These are phyloP conservation scores for Oreochromis tanganicae DNA, from an alignment of 2,113 vertebrate species.

Conservation along the genomic window DNA sequence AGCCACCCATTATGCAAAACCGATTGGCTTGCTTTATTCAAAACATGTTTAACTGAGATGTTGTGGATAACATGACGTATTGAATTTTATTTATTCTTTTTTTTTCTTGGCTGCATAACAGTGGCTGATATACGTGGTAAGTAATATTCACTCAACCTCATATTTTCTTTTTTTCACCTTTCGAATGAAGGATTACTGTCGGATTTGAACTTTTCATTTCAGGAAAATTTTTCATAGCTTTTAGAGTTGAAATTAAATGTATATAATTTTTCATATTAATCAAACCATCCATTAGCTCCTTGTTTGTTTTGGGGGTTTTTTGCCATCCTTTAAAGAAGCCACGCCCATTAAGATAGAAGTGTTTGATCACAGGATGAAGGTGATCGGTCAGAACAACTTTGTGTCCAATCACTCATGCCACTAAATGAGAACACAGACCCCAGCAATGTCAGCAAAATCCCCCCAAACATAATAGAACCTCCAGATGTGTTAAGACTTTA, in stretches of 20 bases:
- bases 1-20: constrained; percentile 18
- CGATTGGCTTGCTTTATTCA: background rate
- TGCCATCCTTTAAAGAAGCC: background rate
- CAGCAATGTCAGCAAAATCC: background rate
- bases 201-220: background rate
- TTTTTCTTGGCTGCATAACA: constrained; percentile 42
- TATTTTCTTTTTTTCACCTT: background rate
- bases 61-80: background rate
- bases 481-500: background rate
- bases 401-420: background rate
- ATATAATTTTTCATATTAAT: background rate
- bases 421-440: background rate
- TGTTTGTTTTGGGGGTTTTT: background rate
- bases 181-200: background rate
- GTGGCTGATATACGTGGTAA: constrained; percentile 60
- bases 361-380: background rate
- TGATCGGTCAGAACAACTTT: background rate
- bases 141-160: constrained; percentile 12
- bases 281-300: background rate
- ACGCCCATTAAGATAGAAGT: background rate
- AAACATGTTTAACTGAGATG: background rate
- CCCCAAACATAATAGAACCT: background rate
- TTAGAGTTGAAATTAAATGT: background rate
- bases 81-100: background rate
- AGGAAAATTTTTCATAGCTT: background rate